A percentile compares a stretch with the other conserved stretches of the same genome.
phyloP scores from a whole-genome alignment of 2,888 invertebrate genomes.

The Minunthozetes semirufus region DNA sequence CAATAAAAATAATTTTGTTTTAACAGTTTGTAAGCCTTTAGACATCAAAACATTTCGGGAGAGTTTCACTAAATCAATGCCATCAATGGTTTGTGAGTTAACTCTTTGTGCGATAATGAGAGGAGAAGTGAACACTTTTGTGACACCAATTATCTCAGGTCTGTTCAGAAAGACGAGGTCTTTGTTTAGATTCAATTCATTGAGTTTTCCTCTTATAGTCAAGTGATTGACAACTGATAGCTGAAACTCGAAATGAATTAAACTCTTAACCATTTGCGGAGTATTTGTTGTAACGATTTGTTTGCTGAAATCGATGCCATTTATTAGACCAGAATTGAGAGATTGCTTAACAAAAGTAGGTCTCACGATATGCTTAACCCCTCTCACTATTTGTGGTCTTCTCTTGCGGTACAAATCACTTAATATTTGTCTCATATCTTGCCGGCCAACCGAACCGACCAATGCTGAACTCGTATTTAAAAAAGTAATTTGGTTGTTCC shows the following conservation, averaged over 20 bases:
- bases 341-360: conserved; percentile 29
- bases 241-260: conserved; percentile 22
- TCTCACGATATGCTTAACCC: conserved; percentile 14
- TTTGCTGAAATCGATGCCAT: conserved; percentile 35
- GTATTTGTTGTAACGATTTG: conserved; percentile 38
- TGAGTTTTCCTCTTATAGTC: neutral
- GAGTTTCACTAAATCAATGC: conserved; percentile 34
- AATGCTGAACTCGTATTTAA: conserved; percentile 36
- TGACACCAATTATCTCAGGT: neutral
- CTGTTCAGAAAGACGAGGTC: neutral
- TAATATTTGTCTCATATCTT: neutral
- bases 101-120: neutral
- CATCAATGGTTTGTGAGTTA: conserved; percentile 30
- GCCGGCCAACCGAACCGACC: conserved; percentile 28
- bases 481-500: conserved; percentile 25
- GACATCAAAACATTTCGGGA: conserved; percentile 29
- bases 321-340: conserved; percentile 31
- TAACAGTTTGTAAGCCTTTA: conserved; percentile 35
- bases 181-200: neutral
- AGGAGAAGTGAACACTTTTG: neutral
- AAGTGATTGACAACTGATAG: neutral
- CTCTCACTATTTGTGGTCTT: neutral
- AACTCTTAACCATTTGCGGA: conserved; percentile 34
- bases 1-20: neutral
- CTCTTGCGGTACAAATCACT: conserved; percentile 7